Base-by-base conservation (phyloP, 2,113 vertebrate species). In the Puffinus mauretanicus region DNA sequence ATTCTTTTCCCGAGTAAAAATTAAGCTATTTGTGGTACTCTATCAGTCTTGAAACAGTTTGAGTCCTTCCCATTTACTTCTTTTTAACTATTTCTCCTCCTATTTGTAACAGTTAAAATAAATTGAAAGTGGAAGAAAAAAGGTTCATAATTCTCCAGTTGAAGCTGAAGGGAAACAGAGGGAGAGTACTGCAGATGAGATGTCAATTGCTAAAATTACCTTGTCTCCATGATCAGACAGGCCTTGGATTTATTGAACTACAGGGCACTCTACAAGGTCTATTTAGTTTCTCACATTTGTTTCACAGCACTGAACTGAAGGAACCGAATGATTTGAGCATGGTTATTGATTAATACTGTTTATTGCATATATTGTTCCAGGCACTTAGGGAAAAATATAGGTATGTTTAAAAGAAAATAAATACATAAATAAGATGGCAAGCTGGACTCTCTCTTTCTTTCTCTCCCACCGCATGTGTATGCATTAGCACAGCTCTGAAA, bases 271-370 rank as follows among this genome's bases (percentile, higher is more conserved):
- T 75, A n/a, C 83, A 93, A 94, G 81, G 32, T 82, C 83, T 90
- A 12, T 95, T 95, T 96, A 82, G 54, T 88, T 94, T 91, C 73
- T 93, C 71, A 54, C 51, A 54, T 94, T 94, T 73, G 66, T 97
- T 94, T 93, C 84, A 58, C 36, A 47, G 78, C 32, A 36, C 55
- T 82, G 65, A 89, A 81, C 78, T 13, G 46, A 93, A 90, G 66
- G 62, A 79, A 62, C 18, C 0, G 0, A 91, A 85, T 82, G 11
- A 88, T 93, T 89, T 66, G 78, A 96, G 62, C 54, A 8, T 1
- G 2, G 58, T 61, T 96, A 92, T 93, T 95, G 95, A 95, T 95
- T 91, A 96, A 87, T 95, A 86, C 75, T 83, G 42, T 93, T 94
- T 94, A 93, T 87, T 94, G 86, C 81, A 58, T 65, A 58, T 88